A percentile compares a stretch with the other conserved stretches of the same genome.
Conservation (phyloP, 2,113 vertebrate species). For the Phyllostomus discolor region DNA sequence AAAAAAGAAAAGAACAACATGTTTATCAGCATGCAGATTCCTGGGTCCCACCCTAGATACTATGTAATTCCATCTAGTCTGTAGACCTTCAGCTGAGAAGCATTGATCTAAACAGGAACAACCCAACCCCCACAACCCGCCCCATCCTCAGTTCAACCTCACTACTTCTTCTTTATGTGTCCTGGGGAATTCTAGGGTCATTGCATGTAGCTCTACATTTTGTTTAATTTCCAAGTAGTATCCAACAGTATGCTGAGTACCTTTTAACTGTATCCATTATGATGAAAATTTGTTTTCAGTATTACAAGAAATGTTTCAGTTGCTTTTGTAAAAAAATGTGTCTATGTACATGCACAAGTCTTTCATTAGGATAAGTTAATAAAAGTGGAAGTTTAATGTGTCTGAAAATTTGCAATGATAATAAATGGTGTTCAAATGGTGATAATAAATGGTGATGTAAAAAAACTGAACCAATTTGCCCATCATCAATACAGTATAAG, state of each 20-base stretch:
- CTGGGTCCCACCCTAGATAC: neutral
- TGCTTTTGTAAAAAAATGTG: neutral
- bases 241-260: neutral
- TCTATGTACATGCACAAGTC: neutral
- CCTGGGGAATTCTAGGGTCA: neutral
- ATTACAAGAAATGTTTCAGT: neutral
- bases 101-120: neutral
- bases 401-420: neutral
- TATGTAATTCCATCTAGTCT: neutral
- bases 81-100: neutral
- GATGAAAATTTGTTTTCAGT: neutral
- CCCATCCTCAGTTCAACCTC: neutral
- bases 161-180: neutral
- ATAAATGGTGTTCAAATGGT: neutral
- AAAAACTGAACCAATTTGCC: neutral
- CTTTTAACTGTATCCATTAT: neutral
- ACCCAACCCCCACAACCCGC: rapidly evolving
- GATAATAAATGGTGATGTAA: neutral
- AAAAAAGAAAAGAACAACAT: neutral
- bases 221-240: neutral
- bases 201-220: neutral
- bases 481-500: neutral
- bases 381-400: neutral
- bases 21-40: neutral
- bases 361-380: neutral